Evolutionary conservation across 2,888 invertebrate genomes (phyloP).

Genomic region (Eretmocerus hayati): DNA sequence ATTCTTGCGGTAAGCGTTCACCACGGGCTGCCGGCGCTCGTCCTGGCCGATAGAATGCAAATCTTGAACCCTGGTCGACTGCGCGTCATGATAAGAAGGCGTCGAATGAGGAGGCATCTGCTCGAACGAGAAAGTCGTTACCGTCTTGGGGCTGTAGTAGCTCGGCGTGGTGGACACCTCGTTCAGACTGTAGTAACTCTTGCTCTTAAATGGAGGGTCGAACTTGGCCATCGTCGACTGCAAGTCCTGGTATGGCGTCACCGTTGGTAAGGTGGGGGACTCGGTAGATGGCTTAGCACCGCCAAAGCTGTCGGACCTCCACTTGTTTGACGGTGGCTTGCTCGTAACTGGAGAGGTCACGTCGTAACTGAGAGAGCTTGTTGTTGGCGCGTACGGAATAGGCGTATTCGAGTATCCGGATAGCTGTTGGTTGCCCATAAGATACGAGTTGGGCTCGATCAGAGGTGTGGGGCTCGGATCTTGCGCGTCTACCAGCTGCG

Average conservation of each 20-base stretch:
- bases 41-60: slow-evolving; percentile 24
- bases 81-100: slow-evolving; percentile 24
- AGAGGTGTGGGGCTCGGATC: slow-evolving; percentile 32
- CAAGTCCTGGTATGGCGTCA: slow-evolving; percentile 27
- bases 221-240: slow-evolving; percentile 19
- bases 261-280: slow-evolving; percentile 19
- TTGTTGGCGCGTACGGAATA: slow-evolving; percentile 23
- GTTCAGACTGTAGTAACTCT: slow-evolving; percentile 21
- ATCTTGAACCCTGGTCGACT: slow-evolving; percentile 23
- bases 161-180: slow-evolving; percentile 25
- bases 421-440: slow-evolving; percentile 42
- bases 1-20: slow-evolving; percentile 20
- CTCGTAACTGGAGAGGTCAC: slow-evolving; percentile 20
- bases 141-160: slow-evolving; percentile 28
- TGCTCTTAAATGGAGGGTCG: slow-evolving; percentile 22
- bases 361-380: slow-evolving; percentile 16
- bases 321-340: slow-evolving; percentile 19
- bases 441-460: slow-evolving; percentile 43
- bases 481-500: slow-evolving; percentile 19
- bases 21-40: slow-evolving; percentile 20
- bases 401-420: slow-evolving; percentile 31
- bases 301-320: slow-evolving; percentile 21
- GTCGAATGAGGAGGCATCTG: slow-evolving; percentile 25
- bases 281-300: slow-evolving; percentile 21
- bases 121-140: slow-evolving; percentile 26